phyloP scores from a whole-genome alignment of 2,888 invertebrate species.

The Scaptomyza caliginosa region DNA sequence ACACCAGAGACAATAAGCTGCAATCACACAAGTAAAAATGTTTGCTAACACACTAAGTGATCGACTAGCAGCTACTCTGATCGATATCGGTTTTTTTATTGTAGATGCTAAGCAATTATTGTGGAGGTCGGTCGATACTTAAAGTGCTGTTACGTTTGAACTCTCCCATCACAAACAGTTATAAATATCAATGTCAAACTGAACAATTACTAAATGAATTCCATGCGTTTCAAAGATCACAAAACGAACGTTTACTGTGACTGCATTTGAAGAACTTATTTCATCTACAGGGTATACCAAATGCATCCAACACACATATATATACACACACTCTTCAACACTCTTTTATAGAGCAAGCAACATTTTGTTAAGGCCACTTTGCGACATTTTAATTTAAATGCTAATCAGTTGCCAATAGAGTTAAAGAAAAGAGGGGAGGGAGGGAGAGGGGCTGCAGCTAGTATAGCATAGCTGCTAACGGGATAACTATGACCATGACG shows the following conservation, averaged over 20 bases:
- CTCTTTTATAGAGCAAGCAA: slow-evolving; percentile 37
- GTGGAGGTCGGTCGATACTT: not conserved
- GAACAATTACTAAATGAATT: no score
- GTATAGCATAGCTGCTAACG: slow-evolving; percentile 14
- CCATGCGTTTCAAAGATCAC: no score
- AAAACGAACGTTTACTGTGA: no score
- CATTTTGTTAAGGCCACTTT: slow-evolving; percentile 79
- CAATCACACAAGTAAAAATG: slow-evolving; percentile 22
- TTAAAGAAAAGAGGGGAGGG: slow-evolving; percentile 49
- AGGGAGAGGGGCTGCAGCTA: slow-evolving; percentile 19
- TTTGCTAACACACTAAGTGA: not conserved
- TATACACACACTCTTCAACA: slow-evolving; percentile 1
- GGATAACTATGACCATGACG: slow-evolving; percentile 8
- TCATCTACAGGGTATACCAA: slow-evolving; percentile 19
- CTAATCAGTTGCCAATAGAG: slow-evolving; percentile 77
- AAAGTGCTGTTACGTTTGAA: no score
- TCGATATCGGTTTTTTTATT: no score
- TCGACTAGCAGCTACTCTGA: not conserved
- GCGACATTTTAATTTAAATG: slow-evolving; percentile 78
- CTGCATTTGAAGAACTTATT: no score
- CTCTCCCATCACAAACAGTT: no score
- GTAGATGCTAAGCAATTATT: no score
- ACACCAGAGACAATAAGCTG: slow-evolving; percentile 66
- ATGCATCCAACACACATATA: slow-evolving; percentile 3
- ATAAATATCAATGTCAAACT: no score